Conservation (phyloP, 1,140 invertebrate species). For the Ctenoplectra terminalis region DNA sequence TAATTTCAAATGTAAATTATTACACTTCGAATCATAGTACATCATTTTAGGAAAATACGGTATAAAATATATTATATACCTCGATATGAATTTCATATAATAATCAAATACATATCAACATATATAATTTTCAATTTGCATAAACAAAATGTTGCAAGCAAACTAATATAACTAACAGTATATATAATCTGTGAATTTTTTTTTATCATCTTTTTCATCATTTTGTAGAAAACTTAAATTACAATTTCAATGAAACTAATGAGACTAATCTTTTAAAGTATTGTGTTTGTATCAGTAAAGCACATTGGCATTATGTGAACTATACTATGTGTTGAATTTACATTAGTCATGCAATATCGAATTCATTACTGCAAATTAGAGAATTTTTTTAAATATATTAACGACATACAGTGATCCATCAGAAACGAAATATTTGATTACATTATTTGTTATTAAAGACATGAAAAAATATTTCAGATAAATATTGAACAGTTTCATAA, state of each 20-base stretch:
- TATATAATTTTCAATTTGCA: constrained; percentile 48
- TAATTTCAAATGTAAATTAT: neutral
- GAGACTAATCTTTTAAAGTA: constrained; percentile 22
- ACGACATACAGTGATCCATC: neutral
- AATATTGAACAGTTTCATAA: neutral
- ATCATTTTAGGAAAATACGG: constrained; percentile 29
- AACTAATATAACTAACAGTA: constrained; percentile 54
- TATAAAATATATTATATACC: constrained; percentile 27
- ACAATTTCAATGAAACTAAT: constrained; percentile 28
- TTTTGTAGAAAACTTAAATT: constrained; percentile 9
- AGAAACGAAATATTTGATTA: neutral
- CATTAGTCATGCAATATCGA: constrained; percentile 44
- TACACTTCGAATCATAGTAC: neutral
- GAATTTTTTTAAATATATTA: constrained; percentile 3
- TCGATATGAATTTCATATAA: constrained; percentile 21
- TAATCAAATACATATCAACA: constrained; percentile 26
- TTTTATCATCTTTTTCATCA: neutral
- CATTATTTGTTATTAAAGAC: neutral
- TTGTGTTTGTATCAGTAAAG: constrained; percentile 31
- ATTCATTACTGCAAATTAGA: constrained; percentile 47
- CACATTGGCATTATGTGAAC: constrained; percentile 34
- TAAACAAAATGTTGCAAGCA: constrained; percentile 58
- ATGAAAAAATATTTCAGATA: neutral
- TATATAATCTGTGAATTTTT: constrained; percentile 26
- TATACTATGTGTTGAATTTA: constrained; percentile 50